Conservation (phyloP, 2,888 invertebrate species). For the Nephrotoma guestfalica region DNA sequence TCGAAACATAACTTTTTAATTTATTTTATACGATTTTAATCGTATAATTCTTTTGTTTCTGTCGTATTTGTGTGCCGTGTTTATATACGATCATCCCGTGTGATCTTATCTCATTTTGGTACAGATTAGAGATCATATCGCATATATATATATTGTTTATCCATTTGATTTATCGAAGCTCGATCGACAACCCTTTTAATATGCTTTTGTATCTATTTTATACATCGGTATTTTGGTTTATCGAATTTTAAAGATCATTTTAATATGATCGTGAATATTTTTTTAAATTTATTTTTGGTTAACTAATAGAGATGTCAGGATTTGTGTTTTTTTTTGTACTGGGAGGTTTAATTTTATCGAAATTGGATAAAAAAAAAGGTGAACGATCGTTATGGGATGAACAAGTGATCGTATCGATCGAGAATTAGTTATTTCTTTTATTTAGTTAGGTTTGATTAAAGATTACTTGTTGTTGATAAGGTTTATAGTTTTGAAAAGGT, state of each 20-base stretch:
- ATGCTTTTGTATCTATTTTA: too few species aligned
- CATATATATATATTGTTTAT: background rate
- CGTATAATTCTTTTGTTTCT: background rate
- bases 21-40: background rate
- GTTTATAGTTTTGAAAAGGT: background rate
- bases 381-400: background rate
- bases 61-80: background rate
- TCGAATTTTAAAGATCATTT: background rate
- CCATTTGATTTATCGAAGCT: background rate
- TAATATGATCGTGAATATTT: background rate
- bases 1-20: background rate
- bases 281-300: background rate
- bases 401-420: background rate
- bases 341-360: background rate
- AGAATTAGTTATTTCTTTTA: background rate
- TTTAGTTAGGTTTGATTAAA: background rate
- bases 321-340: background rate
- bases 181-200: background rate
- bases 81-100: background rate
- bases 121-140: background rate
- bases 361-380: background rate
- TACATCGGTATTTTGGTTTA: background rate
- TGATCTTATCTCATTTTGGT: background rate
- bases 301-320: background rate
- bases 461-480: background rate